Evolutionary conservation across 2,888 invertebrate species (phyloP), one percentile per base, ranked within the genome.

Genomic region (Balanococcus diminutus): DNA sequence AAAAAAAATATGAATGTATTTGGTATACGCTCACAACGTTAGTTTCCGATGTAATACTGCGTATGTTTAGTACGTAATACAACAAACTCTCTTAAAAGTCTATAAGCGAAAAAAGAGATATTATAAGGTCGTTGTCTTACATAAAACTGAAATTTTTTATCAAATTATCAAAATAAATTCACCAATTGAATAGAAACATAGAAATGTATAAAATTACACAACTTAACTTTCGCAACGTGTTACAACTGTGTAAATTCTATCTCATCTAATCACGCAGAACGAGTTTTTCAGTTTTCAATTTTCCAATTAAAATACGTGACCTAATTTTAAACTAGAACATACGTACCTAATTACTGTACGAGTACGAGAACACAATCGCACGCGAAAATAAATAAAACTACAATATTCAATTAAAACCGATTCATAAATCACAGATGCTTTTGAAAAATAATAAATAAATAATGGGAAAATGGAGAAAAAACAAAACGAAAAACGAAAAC

Each of bases 391-490:
- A 67, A 67, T 67, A 67, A 67, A 67, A 46, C 46, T 8, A 46
- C 11, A 61, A 32, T 36, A 32, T 79, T 36, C 19, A 72, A 36
- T 36, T 79, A 79, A 79, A 79, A 79, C 22, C 36, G 22, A 72
- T 14, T 79, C n/a, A n/a, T n/a, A 19, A 36, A 79, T 79, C 75
- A 79, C 75, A 79, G 75, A 79, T 79, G 75, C 36, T 79, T 79
- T 36, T 8, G 36, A 79, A 36, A 31, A 31, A 72, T n/a, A 31
- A 72, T 16, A 72, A n/a, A 61, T 16, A 28, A 28, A 28, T 67
- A 67, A 67, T 28, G 28, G 31, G 28, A 16, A 56, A 22, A 22
- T 8, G 2, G 8, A 5, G 56, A 56, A 16, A 28, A 79, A 79
- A 79, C 75, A 79, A 36, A 79, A 79, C 9, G 28, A 32, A 79